Percentiles rank a stretch among this genome's conserved stretches.
phyloP scores from a whole-genome alignment of 1,140 invertebrate genomes.

The Papilio machaon region DNA sequence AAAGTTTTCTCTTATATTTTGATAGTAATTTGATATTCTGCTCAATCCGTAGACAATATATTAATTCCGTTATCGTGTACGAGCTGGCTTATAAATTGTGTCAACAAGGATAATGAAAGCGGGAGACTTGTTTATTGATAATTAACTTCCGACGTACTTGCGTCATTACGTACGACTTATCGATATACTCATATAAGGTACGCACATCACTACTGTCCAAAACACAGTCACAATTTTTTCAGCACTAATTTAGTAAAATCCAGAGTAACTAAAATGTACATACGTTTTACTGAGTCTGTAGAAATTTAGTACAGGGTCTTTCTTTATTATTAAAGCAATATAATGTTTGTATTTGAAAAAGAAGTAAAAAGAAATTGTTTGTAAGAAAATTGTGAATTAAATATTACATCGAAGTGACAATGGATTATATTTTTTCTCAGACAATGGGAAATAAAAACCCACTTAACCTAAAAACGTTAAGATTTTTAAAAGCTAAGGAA shows the following conservation, averaged over 20 bases:
- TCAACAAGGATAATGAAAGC: conserved; percentile 22
- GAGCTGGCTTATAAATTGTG: neutral
- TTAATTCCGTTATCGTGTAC: neutral
- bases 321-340: neutral
- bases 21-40: neutral
- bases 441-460: neutral
- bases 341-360: neutral
- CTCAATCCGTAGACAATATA: neutral
- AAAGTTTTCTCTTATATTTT: neutral
- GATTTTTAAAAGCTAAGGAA: neutral
- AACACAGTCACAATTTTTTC: neutral
- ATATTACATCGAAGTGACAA: neutral
- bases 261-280: neutral
- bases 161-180: conserved; percentile 6
- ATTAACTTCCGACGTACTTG: conserved; percentile 3
- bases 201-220: neutral
- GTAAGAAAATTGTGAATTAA: neutral
- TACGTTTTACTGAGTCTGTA: too few species aligned
- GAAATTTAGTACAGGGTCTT: neutral
- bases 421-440: neutral
- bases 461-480: neutral
- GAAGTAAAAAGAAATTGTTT: neutral
- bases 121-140: conserved; percentile 3
- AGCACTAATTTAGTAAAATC: neutral
- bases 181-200: neutral